Evolutionary conservation across 2,797 vertebrate species (phyloP).

Genomic region (Syncerus caffer): DNA sequence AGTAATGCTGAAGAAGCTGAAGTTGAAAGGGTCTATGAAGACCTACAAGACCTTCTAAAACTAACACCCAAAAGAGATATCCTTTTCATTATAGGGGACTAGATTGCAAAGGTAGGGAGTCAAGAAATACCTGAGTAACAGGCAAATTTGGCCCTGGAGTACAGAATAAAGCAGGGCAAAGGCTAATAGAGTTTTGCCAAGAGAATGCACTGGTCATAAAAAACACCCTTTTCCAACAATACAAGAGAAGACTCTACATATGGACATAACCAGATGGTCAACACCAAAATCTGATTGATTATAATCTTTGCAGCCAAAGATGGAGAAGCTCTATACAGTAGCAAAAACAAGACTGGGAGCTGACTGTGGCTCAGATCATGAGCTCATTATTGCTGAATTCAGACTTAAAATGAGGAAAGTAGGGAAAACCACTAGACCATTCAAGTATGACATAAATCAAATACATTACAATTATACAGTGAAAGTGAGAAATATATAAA

Average conservation of each 20-base stretch:
- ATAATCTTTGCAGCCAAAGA: background rate
- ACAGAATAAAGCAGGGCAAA: background rate
- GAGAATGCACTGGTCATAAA: accelerated
- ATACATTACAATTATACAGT: background rate
- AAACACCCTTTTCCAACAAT: background rate
- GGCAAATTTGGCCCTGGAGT: background rate
- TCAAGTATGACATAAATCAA: background rate
- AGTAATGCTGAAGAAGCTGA: no score
- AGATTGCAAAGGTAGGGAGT: background rate
- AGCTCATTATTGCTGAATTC: background rate
- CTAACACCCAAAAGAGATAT: background rate
- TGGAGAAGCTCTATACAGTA: background rate
- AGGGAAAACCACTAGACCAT: background rate
- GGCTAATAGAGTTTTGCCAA: background rate
- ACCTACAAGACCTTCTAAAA: no score
- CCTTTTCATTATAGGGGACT: background rate
- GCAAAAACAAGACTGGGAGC: background rate
- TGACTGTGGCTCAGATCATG: no score
- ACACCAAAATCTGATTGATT: background rate
- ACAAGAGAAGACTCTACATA: background rate
- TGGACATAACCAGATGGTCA: background rate
- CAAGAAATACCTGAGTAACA: background rate
- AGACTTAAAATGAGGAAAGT: background rate
- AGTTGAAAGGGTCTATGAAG: no score
- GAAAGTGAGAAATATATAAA: no score